A percentile compares a stretch with the other conserved stretches of the same genome.
Conservation (phyloP, 2,888 invertebrate species). For the Podabrus alpinus region DNA sequence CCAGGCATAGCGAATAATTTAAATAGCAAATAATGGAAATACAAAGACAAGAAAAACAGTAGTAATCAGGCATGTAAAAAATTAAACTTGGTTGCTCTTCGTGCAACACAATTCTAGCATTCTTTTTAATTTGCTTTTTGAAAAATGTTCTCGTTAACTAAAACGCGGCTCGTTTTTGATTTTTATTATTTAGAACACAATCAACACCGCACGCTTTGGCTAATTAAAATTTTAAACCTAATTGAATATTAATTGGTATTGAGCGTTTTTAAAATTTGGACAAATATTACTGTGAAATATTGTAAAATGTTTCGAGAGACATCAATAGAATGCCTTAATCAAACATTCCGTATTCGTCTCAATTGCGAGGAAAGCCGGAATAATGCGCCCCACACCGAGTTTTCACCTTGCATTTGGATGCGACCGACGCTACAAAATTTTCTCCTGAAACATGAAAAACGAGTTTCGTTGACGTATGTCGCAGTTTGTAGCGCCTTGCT, state of each 20-base stretch:
- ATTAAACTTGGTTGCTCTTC: background rate
- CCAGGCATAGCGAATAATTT: background rate
- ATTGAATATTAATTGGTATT: background rate
- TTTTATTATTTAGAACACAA: background rate
- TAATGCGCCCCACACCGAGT: slow-evolving; percentile 9
- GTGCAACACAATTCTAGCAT: background rate
- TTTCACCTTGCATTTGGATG: background rate
- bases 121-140: background rate
- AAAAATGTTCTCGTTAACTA: background rate
- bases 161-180: background rate
- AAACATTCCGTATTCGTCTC: slow-evolving; percentile 4
- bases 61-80: background rate
- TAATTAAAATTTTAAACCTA: background rate
- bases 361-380: slow-evolving; percentile 12
- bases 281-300: background rate
- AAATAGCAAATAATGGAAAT: background rate
- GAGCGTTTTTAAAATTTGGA: background rate
- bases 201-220: background rate
- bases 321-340: slow-evolving; percentile 11
- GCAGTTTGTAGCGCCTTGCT: background rate
- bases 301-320: background rate
- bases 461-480: slow-evolving; percentile 12
- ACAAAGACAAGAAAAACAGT: background rate
- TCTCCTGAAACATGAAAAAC: slow-evolving; percentile 10
- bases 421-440: slow-evolving; percentile 15